Evolutionary conservation across 1,140 invertebrate genomes (phyloP), one percentile per base, ranked within the genome.

Genomic region (Eulimnadia texana): DNA sequence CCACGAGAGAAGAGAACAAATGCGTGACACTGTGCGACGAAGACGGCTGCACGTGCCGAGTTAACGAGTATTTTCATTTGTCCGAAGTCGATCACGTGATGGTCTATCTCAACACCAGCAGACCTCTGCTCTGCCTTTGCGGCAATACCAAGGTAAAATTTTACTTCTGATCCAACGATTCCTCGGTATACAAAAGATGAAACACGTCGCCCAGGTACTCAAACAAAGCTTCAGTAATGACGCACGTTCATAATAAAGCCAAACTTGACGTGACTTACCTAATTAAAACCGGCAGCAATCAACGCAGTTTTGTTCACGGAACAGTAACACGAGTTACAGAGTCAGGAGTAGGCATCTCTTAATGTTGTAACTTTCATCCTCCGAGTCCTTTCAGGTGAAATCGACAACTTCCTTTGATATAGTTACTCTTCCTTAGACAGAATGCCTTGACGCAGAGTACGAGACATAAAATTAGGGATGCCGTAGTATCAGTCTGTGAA

Each of bases 91-190:
- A 61, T 25, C 53, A 54, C 20, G 28, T 61, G 13, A 28, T 33
- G 22, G 23, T 61, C 1, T 27, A 24, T 22, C 29, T 33, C 23
- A 29, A 19, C 16, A 61, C 27, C 27, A 20, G 55, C 23, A 29
- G 25, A 2, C 50, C 51, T 29, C 20, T 54, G 20, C 22, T 61
- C 19, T 61, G 60, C 33, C 42, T 61, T 20, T 61, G 60, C 50
- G 60, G 60, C 27, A 52, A 61, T 54, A 42, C 23, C 51, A 25
- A 52, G 60, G 60, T 61, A 54, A 23, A 10, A 16, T 20, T 19
- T 10, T 23, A 47, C 42, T 11, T n/a, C 11, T n/a, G 42, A 47
- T 47, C n/a, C n/a, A 47, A 11, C 11, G n/a, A 11, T n/a, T n/a
- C 42, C 42, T 47, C 42, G 42, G n/a, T 11, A n/a, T n/a, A 11